A percentile compares a stretch with the other conserved stretches of the same genome.
Evolutionary conservation across 2,888 invertebrate species (phyloP).

Genomic region (Platynereis dumerilii): DNA sequence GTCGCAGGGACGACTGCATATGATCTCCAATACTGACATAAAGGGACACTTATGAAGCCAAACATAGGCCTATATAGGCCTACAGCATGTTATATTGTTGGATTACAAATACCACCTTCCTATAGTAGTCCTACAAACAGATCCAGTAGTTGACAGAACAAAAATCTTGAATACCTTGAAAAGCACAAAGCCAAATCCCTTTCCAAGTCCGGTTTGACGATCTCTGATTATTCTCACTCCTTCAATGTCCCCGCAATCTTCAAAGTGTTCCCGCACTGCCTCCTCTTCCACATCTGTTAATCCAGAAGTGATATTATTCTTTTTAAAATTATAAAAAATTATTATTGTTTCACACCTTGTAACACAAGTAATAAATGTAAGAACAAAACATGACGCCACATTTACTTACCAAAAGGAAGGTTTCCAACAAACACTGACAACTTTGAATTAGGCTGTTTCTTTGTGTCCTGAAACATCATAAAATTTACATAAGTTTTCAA

Average conservation of each 20-base stretch:
- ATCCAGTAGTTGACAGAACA: too few relatives aligned
- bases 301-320: neutral
- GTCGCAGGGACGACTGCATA: too few relatives aligned
- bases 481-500: neutral
- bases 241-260: constrained; percentile 18
- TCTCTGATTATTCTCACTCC: constrained; percentile 23
- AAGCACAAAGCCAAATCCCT: constrained; percentile 27
- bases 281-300: constrained; percentile 26
- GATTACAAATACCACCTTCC: too few relatives aligned
- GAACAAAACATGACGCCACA: too few relatives aligned
- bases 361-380: too few relatives aligned
- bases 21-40: too few relatives aligned
- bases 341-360: neutral
- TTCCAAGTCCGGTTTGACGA: constrained; percentile 19
- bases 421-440: constrained; percentile 24
- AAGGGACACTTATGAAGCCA: too few relatives aligned
- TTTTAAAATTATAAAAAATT: neutral
- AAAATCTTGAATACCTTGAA: too few relatives aligned
- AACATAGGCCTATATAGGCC: too few relatives aligned
- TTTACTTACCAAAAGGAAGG: constrained; percentile 26
- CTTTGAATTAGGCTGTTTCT: constrained; percentile 16
- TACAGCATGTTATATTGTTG: too few relatives aligned
- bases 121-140: too few relatives aligned
- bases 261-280: constrained; percentile 13
- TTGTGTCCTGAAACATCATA: neutral